A percentile compares a stretch with the other conserved stretches of the same genome.
These are phyloP conservation scores for Cydia strobilella DNA, from an alignment of 1,140 invertebrate genomes.

Conservation along the genomic window DNA sequence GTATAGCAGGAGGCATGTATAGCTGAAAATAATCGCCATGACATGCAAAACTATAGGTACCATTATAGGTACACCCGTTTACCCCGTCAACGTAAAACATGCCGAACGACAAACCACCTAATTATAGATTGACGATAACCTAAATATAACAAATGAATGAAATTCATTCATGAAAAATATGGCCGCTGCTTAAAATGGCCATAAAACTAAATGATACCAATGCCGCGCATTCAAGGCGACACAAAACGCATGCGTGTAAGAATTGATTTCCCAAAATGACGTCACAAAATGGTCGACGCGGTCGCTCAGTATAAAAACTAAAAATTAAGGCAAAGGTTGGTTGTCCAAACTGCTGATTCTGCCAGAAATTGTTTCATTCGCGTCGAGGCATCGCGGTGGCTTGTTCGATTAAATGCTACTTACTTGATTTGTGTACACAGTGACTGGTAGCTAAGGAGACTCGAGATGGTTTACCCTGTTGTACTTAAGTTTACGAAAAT, in stretches of 20 bases:
- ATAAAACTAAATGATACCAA: constrained; percentile 55
- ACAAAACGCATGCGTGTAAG: constrained; percentile 62
- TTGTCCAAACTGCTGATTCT: constrained; percentile 43
- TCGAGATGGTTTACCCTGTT: constrained; percentile 49
- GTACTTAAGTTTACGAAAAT: constrained; percentile 50
- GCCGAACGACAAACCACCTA: background rate
- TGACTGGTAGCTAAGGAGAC: constrained; percentile 51
- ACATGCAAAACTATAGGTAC: background rate
- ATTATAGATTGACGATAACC: constrained; percentile 34
- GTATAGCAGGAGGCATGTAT: too few species aligned
- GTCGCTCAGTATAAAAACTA: constrained; percentile 70
- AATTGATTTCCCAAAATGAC: constrained; percentile 68
- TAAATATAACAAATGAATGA: constrained; percentile 68
- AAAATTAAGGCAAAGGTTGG: constrained; percentile 59
- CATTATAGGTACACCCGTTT: background rate
- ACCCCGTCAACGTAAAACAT: background rate
- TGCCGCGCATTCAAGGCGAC: constrained; percentile 58
- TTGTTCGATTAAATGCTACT: constrained; percentile 34
- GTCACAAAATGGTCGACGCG: constrained; percentile 72
- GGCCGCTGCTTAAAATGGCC: constrained; percentile 56
- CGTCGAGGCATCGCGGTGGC: constrained; percentile 39
- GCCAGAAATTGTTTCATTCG: constrained; percentile 40
- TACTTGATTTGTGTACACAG: constrained; percentile 38
- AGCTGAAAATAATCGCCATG: background rate
- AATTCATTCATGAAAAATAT: constrained; percentile 71